A percentile compares a stretch with the other conserved stretches of the same genome.
These are phyloP conservation scores for Choristoneura fumiferana DNA, from an alignment of 1,140 invertebrate genomes.

Conservation along the genomic window DNA sequence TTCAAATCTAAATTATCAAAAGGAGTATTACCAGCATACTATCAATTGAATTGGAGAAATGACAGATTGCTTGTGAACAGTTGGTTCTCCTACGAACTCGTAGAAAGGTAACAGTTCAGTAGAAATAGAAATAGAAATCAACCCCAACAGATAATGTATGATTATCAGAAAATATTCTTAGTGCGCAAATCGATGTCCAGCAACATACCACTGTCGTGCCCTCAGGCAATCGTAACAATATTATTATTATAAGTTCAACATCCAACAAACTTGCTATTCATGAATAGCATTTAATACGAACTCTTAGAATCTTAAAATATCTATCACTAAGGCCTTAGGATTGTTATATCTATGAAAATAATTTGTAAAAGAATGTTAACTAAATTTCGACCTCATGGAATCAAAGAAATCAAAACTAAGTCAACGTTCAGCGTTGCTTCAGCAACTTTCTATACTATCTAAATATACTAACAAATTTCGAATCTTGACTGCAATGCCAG, in stretches of 20 bases:
- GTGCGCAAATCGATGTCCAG: slow-evolving; percentile 14
- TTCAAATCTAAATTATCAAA: slow-evolving; percentile 26
- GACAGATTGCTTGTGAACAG: not conserved
- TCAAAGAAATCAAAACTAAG: no score
- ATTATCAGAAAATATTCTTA: slow-evolving; percentile 10
- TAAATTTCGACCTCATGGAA: no score
- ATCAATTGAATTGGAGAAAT: slow-evolving; percentile 28
- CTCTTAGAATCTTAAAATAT: slow-evolving; percentile 4
- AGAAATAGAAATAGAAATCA: not conserved
- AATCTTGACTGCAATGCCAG: not conserved
- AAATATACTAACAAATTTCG: not conserved
- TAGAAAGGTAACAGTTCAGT: not conserved
- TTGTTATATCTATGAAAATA: not conserved
- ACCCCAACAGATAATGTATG: slow-evolving; percentile 13
- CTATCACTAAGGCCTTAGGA: slow-evolving; percentile 12
- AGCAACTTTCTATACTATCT: no score
- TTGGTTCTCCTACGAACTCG: not conserved
- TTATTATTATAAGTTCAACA: not conserved
- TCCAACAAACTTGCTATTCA: slow-evolving; percentile 6
- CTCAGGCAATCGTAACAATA: not conserved
- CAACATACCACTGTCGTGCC: slow-evolving; percentile 18
- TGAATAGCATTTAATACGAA: not conserved
- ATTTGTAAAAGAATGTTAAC: no score
- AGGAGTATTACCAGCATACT: slow-evolving; percentile 51
- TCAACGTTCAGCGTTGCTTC: no score